Base-by-base conservation (phyloP, 2,797 vertebrate species). In the Macropus fuliginosus region DNA sequence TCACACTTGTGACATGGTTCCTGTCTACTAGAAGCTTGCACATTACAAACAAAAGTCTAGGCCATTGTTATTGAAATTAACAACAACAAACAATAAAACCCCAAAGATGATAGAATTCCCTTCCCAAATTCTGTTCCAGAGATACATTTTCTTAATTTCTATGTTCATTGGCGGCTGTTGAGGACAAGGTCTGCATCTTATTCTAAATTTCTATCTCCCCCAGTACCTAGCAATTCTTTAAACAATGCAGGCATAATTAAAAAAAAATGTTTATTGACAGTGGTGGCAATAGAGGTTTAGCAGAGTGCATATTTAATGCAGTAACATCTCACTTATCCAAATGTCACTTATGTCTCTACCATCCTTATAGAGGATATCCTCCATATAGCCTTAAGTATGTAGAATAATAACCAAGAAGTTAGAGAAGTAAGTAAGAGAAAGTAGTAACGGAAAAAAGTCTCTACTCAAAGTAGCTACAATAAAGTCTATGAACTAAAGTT, bases 1-100 rank as follows among this genome's bases (percentile, higher is more conserved):
- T 92, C 59, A 97, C 55, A 91, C 4, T 96, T 95, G 96, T 24
- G 94, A 24, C 12, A 28, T 50, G 94, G 92, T 92, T 96, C 2
- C 29, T 57, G n/a, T 81, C 40, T 40, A 56, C 2, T 74, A 10
- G 59, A n/a, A 94, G 92, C 95, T 94, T 50, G 93, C 12, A 93
- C 16, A 6, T 93, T 54, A 89, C 55, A 21, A 56, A 0, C 55
- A 21, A 90, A 8, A 74, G 18, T 12, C n/a, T 40, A 74, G 2
- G 5, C 9, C 12, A 29, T 6, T 74, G 8, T 40, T 40, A 16
- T 16, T 21, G n/a, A 40, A 74, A 74, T 74, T 21, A 21, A 74
- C 34, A 62, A 62, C 11, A 56, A 56, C 56, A 56, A 74, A 29
- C 8, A 81, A 81, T 8, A 81, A 74, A 21, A 24, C 21, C 1